Percentiles rank a stretch among this genome's conserved stretches.
phyloP scores from a whole-genome alignment of 2,888 invertebrate species.

The Alloplasta piceator region DNA sequence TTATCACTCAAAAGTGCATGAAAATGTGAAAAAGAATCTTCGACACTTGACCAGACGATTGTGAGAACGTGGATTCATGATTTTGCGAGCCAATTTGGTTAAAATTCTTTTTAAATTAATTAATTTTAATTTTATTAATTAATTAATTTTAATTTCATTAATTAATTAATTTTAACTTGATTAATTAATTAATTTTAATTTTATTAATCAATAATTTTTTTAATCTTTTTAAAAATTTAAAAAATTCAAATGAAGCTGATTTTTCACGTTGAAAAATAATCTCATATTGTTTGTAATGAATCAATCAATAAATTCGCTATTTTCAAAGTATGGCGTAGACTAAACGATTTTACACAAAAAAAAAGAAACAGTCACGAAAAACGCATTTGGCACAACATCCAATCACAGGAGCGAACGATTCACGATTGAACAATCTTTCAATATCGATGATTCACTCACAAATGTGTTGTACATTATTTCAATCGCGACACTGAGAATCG shows the following conservation, averaged over 20 bases:
- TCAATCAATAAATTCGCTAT: too few species aligned
- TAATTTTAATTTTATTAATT: too few species aligned
- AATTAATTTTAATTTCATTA: too few species aligned
- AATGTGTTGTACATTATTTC: constrained; percentile 56
- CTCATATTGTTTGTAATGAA: background rate
- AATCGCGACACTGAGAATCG: background rate
- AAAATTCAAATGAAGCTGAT: background rate
- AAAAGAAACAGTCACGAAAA: background rate
- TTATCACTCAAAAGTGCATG: constrained; percentile 16
- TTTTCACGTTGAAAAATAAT: background rate
- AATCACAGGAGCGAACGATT: background rate
- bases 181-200: too few species aligned
- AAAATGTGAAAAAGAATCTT: constrained; percentile 17
- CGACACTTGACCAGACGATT: background rate
- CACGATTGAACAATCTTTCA: background rate
- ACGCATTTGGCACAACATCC: background rate
- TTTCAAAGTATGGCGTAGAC: background rate
- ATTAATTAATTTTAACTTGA: too few species aligned
- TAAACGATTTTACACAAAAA: background rate
- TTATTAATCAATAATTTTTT: too few species aligned
- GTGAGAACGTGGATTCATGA: constrained; percentile 54
- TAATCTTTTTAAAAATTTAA: too few species aligned
- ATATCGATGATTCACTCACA: constrained; percentile 47
- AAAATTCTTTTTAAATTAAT: too few species aligned
- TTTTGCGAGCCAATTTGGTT: too few species aligned